Percentiles rank a stretch among this genome's conserved stretches.
phyloP scores from a whole-genome alignment of 2,113 vertebrate genomes.

The Muscicapa adusta region DNA sequence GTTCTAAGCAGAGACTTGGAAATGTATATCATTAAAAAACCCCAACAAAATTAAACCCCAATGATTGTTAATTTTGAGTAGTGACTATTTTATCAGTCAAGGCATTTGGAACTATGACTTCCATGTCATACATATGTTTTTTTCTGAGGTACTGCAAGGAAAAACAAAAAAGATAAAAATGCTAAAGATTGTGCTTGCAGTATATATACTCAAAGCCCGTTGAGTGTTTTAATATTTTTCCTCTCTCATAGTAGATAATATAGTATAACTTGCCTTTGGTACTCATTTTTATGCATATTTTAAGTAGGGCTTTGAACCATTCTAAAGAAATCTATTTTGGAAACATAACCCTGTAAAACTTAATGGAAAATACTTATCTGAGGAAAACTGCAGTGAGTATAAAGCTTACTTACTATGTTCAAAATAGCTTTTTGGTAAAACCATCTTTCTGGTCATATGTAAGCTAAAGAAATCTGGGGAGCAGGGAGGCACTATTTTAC shows the following conservation, averaged over 20 bases:
- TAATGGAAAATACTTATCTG: neutral
- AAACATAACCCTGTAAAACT: neutral
- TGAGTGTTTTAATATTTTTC: neutral
- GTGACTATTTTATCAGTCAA: neutral
- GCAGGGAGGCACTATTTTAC: neutral
- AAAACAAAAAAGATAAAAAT: neutral
- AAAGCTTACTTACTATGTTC: neutral
- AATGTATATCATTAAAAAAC: neutral
- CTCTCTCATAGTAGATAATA: neutral
- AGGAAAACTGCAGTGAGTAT: neutral
- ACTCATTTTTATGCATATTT: neutral
- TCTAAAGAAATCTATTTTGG: neutral
- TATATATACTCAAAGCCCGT: neutral
- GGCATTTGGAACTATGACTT: neutral
- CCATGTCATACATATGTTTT: neutral
- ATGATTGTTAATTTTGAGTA: neutral
- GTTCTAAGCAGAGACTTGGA: neutral
- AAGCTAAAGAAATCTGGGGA: neutral
- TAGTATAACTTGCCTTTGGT: neutral
- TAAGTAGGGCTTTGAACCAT: neutral
- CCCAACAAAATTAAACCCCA: neutral
- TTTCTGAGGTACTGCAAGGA: neutral
- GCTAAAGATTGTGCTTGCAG: rapidly evolving
- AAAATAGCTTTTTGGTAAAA: neutral
- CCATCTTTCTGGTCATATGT: neutral